Evolutionary conservation across 1,140 invertebrate species (phyloP), one percentile per base, ranked within the genome.

Genomic region (Riptortus pedestris): DNA sequence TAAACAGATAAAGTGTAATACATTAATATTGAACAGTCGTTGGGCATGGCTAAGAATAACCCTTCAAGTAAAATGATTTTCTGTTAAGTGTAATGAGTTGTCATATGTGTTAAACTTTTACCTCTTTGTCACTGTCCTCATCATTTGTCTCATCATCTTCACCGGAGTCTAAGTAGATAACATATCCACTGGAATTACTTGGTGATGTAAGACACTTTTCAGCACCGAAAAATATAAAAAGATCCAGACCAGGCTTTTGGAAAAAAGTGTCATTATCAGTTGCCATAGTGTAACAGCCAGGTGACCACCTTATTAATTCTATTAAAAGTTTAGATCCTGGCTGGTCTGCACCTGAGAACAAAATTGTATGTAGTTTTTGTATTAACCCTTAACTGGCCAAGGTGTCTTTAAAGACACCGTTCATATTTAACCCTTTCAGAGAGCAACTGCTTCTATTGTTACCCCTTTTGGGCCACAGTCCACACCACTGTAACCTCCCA

Each of bases 231-330:
- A 45, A 65, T 14, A 67, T 51, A 27, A 60, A 63, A n/a, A 65
- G 7, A 31, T 67, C 66, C 12, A 67, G 45, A 18, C 63, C 60
- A 26, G 18, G 16, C 52, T 59, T 61, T 20, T 65, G n/a, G 29
- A 65, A 67, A 38, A 65, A 61, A 18, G n/a, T 22, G 55, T 67
- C 66, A 55, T 65, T 65, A 59, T 67, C 66, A 22, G 63, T 64
- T 5, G 63, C 60, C 61, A 67, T 58, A 0, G 66, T 65, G 48
- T 67, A 67, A 20, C 29, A 47, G 14, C 64, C 64, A 29, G 60
- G 60, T 1, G 16, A 20, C 63, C 63, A 67, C 60, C 31, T 65
- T 24, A 65, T 60, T n/a, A 67, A n/a, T 60, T 67, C 60, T 7
- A 67, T 16, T n/a, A 27, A 33, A 43, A 43, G 58, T n/a, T 62